Base-by-base conservation (phyloP, 2,113 vertebrate genomes). In the Callionymus lyra region DNA sequence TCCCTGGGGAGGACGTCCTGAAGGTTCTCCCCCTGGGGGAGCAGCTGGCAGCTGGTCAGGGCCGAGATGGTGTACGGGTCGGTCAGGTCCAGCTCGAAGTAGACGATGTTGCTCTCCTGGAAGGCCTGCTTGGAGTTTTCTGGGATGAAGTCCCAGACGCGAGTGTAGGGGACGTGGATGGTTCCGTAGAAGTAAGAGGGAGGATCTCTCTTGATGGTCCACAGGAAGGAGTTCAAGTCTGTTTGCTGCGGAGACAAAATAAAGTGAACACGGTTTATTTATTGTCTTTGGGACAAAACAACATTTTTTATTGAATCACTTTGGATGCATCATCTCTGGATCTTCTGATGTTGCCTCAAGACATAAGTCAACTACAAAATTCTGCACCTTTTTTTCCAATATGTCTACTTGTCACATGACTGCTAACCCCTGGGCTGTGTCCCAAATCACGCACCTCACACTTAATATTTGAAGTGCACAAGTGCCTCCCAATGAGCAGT, bases 101-200 rank as follows among this genome's bases (percentile, higher is more conserved):
- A 90, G 27, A 94, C 85, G 0, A 84, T 82, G 59, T 86, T 86
- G 80, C 90, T 94, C 62, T 90, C 82, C 61, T 88, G 85, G 61
- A 93, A 91, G 50, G 90, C 89, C 62, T 84, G 82, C 78, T 92
- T 94, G 53, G 88, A 91, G 74, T 87, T 91, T 35, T 91, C 86
- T 0, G 88, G 89, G 59, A 94, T 85, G 65, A 86, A 92, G 73
- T 91, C 90, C 89, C 90, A 93, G 17, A 92, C 89, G 4, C 85
- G 80, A 0, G 87, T 92, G 68, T 94, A 93, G 0, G 88, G 93
- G 6, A 93, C 90, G 0, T 91, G 89, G 76, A 91, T 92, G 1
- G 86, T 93, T 31, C 91, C 90, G 19, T 92, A 94, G 58, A 92
- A 90, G 66, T 90, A 93, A 12, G 89, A 91, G 0, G 86, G 91